phyloP scores from a whole-genome alignment of 1,140 invertebrate genomes.

The Neuroterus valhalla region DNA sequence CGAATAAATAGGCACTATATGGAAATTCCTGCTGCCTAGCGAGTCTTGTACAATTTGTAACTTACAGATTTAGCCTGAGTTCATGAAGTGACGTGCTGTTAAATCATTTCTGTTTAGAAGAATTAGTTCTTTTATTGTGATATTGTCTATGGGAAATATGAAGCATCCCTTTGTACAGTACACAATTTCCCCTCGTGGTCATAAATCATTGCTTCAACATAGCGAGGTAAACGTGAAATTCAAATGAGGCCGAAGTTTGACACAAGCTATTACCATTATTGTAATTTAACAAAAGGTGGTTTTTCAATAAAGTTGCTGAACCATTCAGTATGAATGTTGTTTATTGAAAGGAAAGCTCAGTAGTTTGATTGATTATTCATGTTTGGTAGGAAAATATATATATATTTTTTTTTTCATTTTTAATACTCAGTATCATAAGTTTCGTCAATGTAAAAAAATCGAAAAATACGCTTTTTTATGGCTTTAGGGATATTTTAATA shows the following conservation, averaged over 20 bases:
- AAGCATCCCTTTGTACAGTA: conserved; percentile 6
- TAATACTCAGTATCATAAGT: too few species aligned
- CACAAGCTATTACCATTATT: background rate
- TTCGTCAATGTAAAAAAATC: too few species aligned
- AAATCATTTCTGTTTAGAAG: background rate
- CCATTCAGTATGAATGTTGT: background rate
- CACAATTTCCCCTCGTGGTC: background rate
- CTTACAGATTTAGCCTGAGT: background rate
- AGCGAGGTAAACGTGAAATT: background rate
- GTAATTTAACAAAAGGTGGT: conserved; percentile 2
- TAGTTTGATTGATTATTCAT: too few species aligned
- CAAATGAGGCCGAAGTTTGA: background rate
- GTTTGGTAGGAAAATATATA: too few species aligned
- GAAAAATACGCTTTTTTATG: too few species aligned
- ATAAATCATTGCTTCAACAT: background rate
- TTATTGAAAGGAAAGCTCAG: too few species aligned
- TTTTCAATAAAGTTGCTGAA: conserved; percentile 17
- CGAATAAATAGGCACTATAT: background rate
- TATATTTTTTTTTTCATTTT: too few species aligned
- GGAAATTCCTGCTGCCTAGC: background rate
- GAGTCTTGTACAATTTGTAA: background rate
- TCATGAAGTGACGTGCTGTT: too few species aligned
- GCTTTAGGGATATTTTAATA: too few species aligned
- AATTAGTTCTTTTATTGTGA: background rate
- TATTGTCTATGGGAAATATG: background rate